Evolutionary conservation across 2,888 invertebrate genomes (phyloP), one percentile per base, ranked within the genome.

Genomic region (Harmothoe impar): DNA sequence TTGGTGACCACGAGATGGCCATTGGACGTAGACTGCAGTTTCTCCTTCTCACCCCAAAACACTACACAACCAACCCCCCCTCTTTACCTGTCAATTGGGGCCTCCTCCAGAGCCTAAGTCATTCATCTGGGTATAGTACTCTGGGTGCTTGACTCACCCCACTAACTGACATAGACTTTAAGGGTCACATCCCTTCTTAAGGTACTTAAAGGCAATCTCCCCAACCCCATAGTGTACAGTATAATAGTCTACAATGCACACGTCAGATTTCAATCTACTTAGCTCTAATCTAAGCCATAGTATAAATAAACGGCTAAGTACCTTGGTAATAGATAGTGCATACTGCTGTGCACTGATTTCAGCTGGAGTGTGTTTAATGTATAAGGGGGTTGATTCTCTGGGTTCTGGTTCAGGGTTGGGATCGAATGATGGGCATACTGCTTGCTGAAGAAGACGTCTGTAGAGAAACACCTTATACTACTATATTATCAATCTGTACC

Each of bases 181-280:
- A 43, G 43, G 43, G 43, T 43, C 62, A 62, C 62, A 62, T n/a
- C 62, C 20, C 43, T 62, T 20, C 23, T n/a, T 3, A 62, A 62
- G n/a, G 62, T n/a, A 20, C 62, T 62, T 62, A 20, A 62, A n/a
- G 62, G 62, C 62, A 62, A 62, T 15, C 23, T 1, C 43, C n/a
- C n/a, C 7, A 12, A n/a, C 23, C n/a, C n/a, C 62, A 62, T 62
- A n/a, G 62, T 43, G 62, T n/a, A 62, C n/a, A 20, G n/a, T 62
- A 62, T 62, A 62, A 62, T 62, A 62, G 23, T 3, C 62, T 62
- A 62, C 62, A 62, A n/a, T n/a, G 62, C 62, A 62, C 62, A 62
- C 20, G 62, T 62, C 62, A 62, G 62, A 62, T 62, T 62, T n/a
- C 20, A 62, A 62, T 62, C n/a, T 62, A 62, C 62, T 62, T 62